Evolutionary conservation across 2,797 vertebrate species (phyloP), one percentile per base, ranked within the genome.

Genomic region (Eulemur coronatus): DNA sequence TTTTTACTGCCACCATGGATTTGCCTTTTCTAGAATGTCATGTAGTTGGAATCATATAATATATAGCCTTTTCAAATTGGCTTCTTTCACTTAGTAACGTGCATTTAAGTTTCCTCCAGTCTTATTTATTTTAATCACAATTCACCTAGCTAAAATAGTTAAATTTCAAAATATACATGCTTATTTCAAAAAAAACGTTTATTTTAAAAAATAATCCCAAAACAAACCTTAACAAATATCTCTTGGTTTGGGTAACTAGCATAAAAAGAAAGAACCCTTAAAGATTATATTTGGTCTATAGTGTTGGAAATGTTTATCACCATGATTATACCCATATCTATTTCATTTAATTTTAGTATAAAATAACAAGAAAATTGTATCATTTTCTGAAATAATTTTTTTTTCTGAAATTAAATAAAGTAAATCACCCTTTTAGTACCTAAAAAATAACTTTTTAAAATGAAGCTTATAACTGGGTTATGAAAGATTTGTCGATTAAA

Each of bases 321-420:
- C 7, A 18, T 28, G 35, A 50, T 24, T 84, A 18, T 41, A 70
- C 46, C 7, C 24, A 15, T 90, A 67, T 69, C 33, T 93, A 14
- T 92, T 57, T 88, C n/a, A 75, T 82, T 95, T 78, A 73, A 67
- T 92, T 91, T 95, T 93, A 72, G 50, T 89, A 50, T 72, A 86
- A 95, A 81, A 85, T 88, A 61, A 52, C 91, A 41, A 73, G 5
- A 7, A 67, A 75, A 26, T 63, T 78, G 61, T 26, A 91, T 91
- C 12, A 63, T 92, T 95, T 96, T 55, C 46, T 88, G 48, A 89
- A 93, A 35, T 22, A 72, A 13, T 46, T 55, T 43, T 48, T 91
- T 93, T 95, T 86, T 41, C 85, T 92, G 48, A 97, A 91, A 76
- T 89, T 75, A 91, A 92, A 86, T 78, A 92, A 92, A 87, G 41